Base-by-base conservation (phyloP, 2,113 vertebrate genomes). In the Microcebus murinus region DNA sequence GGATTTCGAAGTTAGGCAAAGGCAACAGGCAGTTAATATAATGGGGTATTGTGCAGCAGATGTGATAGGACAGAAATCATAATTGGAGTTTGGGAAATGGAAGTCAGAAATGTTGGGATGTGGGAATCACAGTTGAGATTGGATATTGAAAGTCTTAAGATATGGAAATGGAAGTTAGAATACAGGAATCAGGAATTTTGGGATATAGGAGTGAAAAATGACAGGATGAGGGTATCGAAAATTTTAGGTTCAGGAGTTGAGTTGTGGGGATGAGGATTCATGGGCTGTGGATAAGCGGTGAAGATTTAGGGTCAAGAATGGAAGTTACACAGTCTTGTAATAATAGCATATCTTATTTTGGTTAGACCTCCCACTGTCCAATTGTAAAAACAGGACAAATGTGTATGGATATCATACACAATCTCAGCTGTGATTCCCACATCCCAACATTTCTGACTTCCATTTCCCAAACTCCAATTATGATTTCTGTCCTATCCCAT, bases 341-440 rank as follows among this genome's bases (percentile, higher is more conserved):
- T 36, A 57, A 84, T 31, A 27, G 31, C 76, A 7, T 80, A 45
- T 42, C 2, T 76, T 70, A 55, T 74, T 20, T 31, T 95, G 50
- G 63, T 86, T 96, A 91, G 80, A 63, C 13, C 21, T 90, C 52
- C 8, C 81, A 94, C 50, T 52, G 74, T 86, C 80, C n/a, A 91
- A 61, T 76, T 29, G 12, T 29, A 86, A 84, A 95, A 57, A 45
- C 5, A 85, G 29, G 57, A 63, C 84, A 93, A 48, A 81, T 50
- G 74, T 50, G 27, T 68, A n/a, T 36, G 17, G 15, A 20, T 42
- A 6, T 42, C 42, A 42, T 42, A 42, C 42, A 42, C 27, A 83
- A 20, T 93, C 39, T 42, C 36, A 77, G 18, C 48, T 52, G 25
- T 63, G 34, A 90, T 68, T 81, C 6, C 25, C 20, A 83, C 59